Conservation (phyloP, 2,888 invertebrate genomes). For the Germaria angustata region DNA sequence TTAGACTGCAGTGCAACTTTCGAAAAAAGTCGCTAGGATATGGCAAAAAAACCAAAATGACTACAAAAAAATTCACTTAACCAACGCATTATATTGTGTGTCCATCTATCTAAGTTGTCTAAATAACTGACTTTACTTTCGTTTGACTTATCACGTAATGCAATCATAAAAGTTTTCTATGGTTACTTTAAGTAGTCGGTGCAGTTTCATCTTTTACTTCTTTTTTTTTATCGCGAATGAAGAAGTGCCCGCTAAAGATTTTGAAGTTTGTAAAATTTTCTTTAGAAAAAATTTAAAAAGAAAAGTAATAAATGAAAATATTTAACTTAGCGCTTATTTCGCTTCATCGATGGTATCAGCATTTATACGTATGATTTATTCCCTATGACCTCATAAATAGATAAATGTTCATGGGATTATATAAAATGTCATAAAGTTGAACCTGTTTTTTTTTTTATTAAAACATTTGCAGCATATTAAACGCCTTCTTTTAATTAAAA, state of each 20-base stretch:
- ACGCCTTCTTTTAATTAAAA: background rate
- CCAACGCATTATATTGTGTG: slow-evolving; percentile 39
- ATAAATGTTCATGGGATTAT: slow-evolving; percentile 21
- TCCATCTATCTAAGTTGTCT: slow-evolving; percentile 19
- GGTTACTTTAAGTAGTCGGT: slow-evolving; percentile 2
- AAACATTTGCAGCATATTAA: slow-evolving; percentile 1
- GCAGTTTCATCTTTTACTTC: slow-evolving; percentile 15
- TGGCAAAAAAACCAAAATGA: background rate
- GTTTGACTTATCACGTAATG: slow-evolving; percentile 59
- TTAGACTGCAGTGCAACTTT: slow-evolving; percentile 2
- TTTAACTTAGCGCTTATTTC: background rate
- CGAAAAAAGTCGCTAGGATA: slow-evolving; percentile 1
- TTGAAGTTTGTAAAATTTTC: slow-evolving; percentile 11
- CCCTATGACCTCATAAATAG: slow-evolving; percentile 40
- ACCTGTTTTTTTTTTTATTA: background rate
- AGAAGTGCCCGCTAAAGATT: slow-evolving; percentile 9
- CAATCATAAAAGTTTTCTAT: slow-evolving; percentile 42
- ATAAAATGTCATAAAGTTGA: slow-evolving; percentile 20
- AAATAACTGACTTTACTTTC: slow-evolving; percentile 54
- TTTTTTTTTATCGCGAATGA: background rate
- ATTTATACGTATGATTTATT: slow-evolving; percentile 41
- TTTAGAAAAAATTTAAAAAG: background rate
- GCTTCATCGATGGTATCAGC: slow-evolving; percentile 24
- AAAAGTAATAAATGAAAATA: background rate
- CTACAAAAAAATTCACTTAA: slow-evolving; percentile 39